Conservation (phyloP, 2,888 invertebrate genomes). For the Leptothorax acervorum region DNA sequence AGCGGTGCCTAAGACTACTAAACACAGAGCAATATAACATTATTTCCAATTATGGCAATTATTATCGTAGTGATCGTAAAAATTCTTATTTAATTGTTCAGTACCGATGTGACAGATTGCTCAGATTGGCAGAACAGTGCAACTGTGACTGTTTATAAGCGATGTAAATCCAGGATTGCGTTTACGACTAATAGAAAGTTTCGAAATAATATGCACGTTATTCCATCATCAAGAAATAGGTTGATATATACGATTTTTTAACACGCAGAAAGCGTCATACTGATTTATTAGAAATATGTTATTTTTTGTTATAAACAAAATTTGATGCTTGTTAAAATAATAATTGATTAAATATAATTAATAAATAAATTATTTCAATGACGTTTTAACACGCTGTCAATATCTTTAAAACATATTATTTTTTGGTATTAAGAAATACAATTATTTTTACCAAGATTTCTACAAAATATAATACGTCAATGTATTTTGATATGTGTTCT, state of each 20-base stretch:
- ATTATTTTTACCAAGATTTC: background rate
- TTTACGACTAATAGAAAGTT: conserved; percentile 2
- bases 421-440: background rate
- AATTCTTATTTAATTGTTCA: conserved; percentile 13
- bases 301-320: background rate
- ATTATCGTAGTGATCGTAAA: conserved; percentile 20
- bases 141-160: background rate
- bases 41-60: background rate
- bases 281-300: background rate
- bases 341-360: background rate
- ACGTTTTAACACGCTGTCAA: background rate
- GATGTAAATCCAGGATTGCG: background rate
- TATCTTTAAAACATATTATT: background rate
- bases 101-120: background rate
- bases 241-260: background rate
- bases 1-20: background rate
- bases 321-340: background rate
- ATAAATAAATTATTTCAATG: background rate
- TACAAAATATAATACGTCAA: background rate
- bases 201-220: background rate
- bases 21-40: background rate
- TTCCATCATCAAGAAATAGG: background rate
- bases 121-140: conserved; percentile 4
- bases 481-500: background rate
- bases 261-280: background rate